Evolutionary conservation across 2,888 invertebrate genomes (phyloP).

Genomic region (Hyposoter dolosus): DNA sequence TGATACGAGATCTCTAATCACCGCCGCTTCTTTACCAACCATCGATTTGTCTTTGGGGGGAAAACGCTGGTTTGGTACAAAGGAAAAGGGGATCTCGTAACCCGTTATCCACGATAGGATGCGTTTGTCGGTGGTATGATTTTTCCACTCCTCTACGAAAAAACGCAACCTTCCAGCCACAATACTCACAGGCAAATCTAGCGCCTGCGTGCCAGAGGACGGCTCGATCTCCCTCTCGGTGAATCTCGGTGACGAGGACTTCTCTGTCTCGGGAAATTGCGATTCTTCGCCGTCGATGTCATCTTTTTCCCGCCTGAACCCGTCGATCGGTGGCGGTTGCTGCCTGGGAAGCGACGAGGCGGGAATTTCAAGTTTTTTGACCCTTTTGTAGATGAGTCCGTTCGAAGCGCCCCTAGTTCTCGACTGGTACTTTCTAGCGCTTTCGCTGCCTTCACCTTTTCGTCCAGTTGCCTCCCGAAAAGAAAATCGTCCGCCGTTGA

Average conservation of each 20-base stretch:
- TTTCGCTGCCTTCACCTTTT: slow-evolving; percentile 14
- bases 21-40: slow-evolving; percentile 12
- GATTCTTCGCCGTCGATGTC: slow-evolving; percentile 1
- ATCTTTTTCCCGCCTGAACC: slow-evolving; percentile 40
- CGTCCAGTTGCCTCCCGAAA: no score
- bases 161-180: slow-evolving; percentile 21
- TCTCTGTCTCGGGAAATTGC: slow-evolving; percentile 35
- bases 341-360: slow-evolving; percentile 37
- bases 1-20: slow-evolving; percentile 14
- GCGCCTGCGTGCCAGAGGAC: background rate
- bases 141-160: slow-evolving; percentile 18
- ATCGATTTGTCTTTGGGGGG: slow-evolving; percentile 5
- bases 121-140: slow-evolving; percentile 20
- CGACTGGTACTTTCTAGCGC: slow-evolving; percentile 29
- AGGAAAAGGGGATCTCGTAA: slow-evolving; percentile 42
- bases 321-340: slow-evolving; percentile 24
- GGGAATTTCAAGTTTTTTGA: slow-evolving; percentile 62
- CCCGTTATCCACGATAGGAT: slow-evolving; percentile 43
- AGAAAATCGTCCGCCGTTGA: slow-evolving; percentile 15
- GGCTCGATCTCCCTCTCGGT: slow-evolving; percentile 3
- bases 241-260: background rate
- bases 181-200: slow-evolving; percentile 21
- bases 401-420: slow-evolving; percentile 23
- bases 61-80: background rate
- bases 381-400: slow-evolving; percentile 11